Percentiles rank a stretch among this genome's conserved stretches.
phyloP scores from a whole-genome alignment of 2,888 invertebrate genomes.

The Masnerella sp. region DNA sequence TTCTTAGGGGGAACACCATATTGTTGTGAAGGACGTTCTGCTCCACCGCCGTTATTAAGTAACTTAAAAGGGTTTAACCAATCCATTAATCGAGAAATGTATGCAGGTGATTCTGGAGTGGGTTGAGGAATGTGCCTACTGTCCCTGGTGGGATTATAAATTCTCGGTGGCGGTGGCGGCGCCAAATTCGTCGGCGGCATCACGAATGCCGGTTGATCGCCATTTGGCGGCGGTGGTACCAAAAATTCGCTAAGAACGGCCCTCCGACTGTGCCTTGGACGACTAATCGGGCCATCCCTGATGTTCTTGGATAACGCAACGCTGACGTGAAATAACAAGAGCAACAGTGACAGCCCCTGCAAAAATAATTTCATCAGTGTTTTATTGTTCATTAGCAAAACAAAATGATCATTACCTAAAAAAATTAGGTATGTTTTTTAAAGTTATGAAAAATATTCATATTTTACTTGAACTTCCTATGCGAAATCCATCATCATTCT shows the following conservation, averaged over 20 bases:
- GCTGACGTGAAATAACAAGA: slow-evolving; percentile 61
- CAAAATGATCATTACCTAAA: too few relatives aligned
- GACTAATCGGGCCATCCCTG: slow-evolving; percentile 62
- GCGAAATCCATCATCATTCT: too few relatives aligned
- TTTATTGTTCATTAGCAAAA: too few relatives aligned
- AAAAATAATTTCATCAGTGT: slow-evolving; percentile 18
- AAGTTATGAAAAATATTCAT: too few relatives aligned
- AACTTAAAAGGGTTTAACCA: slow-evolving; percentile 81
- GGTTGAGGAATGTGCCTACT: slow-evolving; percentile 69
- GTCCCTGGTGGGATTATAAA: slow-evolving; percentile 58
- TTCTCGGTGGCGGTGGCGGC: slow-evolving; percentile 56
- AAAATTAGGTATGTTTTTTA: too few relatives aligned
- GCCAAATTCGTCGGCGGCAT: slow-evolving; percentile 46
- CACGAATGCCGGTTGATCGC: slow-evolving; percentile 30
- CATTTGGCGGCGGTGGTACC: slow-evolving; percentile 67
- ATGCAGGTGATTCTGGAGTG: slow-evolving; percentile 77
- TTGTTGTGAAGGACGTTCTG: slow-evolving; percentile 1
- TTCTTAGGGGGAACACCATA: slow-evolving; percentile 28
- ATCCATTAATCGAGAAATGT: slow-evolving; percentile 81
- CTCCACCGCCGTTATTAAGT: background rate
- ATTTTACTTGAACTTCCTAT: too few relatives aligned
- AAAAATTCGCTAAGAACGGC: slow-evolving; percentile 69
- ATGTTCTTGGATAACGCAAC: slow-evolving; percentile 58
- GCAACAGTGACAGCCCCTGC: slow-evolving; percentile 65
- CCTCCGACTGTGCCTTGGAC: slow-evolving; percentile 64